Conservation (phyloP, 2,888 invertebrate species). For the Girardia tigrina region DNA sequence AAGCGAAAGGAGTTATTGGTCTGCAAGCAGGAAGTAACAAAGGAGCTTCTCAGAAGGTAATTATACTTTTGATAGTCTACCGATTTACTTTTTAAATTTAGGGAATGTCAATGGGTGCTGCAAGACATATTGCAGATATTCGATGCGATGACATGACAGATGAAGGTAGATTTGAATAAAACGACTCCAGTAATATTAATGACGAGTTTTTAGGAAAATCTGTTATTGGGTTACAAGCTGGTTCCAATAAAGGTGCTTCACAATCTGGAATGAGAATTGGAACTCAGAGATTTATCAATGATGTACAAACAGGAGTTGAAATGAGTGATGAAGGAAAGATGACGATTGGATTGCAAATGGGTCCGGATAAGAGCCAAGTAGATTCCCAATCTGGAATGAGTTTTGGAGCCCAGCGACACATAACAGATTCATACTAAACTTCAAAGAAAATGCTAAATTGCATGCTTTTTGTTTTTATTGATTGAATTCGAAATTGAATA, state of each 20-base stretch:
- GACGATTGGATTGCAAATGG: slow-evolving; percentile 31
- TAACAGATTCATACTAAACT: slow-evolving; percentile 32
- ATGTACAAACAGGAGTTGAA: slow-evolving; percentile 37
- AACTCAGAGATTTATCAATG: slow-evolving; percentile 41
- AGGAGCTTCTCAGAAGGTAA: neutral
- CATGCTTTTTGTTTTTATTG: slow-evolving; percentile 16
- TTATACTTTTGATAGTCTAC: too few species aligned
- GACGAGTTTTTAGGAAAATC: neutral
- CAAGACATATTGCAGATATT: slow-evolving; percentile 45
- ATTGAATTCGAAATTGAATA: neutral
- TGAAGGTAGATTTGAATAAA: slow-evolving; percentile 38
- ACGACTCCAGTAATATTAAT: neutral
- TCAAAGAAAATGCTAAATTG: neutral
- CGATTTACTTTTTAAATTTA: too few species aligned
- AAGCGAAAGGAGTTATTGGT: neutral
- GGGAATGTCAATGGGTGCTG: slow-evolving; percentile 46
- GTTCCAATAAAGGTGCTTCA: slow-evolving; percentile 36
- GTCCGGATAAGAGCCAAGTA: slow-evolving; percentile 27
- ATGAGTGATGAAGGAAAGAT: neutral
- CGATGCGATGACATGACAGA: slow-evolving; percentile 42
- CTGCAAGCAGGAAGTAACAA: neutral
- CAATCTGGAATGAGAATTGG: slow-evolving; percentile 40
- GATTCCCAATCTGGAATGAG: slow-evolving; percentile 34
- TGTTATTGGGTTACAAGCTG: slow-evolving; percentile 37
- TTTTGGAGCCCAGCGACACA: slow-evolving; percentile 36